phyloP scores from a whole-genome alignment of 2,113 vertebrate species.

The Pterocles orientalis region DNA sequence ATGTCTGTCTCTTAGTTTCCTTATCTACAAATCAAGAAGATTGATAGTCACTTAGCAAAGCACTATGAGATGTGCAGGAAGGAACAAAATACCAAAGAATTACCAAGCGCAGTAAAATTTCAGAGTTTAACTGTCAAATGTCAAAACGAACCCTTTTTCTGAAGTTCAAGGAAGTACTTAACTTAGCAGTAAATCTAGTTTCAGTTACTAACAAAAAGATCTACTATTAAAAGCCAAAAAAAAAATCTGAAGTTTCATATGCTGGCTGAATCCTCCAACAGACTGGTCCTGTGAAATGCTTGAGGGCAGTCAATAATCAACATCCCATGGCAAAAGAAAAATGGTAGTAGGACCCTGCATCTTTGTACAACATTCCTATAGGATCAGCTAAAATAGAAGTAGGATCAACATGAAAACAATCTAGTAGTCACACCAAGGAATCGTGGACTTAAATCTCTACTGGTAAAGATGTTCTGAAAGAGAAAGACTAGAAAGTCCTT shows the following conservation, averaged over 20 bases:
- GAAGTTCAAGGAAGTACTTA: constrained; percentile 7
- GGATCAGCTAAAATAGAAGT: not conserved
- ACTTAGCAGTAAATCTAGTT: constrained; percentile 12
- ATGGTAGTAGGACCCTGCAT: not conserved
- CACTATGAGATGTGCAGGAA: not conserved
- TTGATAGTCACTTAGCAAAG: not conserved
- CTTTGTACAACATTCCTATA: not conserved
- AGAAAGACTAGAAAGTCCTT: not conserved
- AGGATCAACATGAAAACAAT: not conserved
- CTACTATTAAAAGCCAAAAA: not conserved
- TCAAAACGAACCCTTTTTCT: not conserved
- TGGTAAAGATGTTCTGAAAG: not conserved
- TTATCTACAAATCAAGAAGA: not conserved
- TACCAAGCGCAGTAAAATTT: not conserved
- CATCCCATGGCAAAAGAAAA: not conserved
- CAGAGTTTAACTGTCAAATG: not conserved
- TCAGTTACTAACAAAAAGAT: not conserved
- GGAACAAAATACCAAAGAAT: not conserved
- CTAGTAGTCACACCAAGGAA: not conserved
- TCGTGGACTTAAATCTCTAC: not conserved
- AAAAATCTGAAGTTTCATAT: not conserved
- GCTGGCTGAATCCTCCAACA: not conserved
- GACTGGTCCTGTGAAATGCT: not conserved
- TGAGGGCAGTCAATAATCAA: not conserved
- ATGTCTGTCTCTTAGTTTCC: not conserved